Evolutionary conservation across 2,888 invertebrate species (phyloP).

Genomic region (Gibbula magus): DNA sequence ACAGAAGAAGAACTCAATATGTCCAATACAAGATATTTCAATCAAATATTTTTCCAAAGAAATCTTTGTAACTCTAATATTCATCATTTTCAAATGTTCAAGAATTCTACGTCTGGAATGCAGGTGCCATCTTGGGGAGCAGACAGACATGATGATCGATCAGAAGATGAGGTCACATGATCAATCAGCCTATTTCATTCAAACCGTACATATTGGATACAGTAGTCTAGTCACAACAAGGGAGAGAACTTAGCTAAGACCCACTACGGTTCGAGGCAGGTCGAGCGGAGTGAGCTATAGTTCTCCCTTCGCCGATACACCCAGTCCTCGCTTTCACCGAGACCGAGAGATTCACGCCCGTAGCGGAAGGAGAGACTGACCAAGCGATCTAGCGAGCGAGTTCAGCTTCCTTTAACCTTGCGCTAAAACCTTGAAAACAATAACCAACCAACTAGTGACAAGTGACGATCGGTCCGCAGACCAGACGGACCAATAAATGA

Average conservation of each 20-base stretch:
- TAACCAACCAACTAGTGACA: constrained; percentile 45
- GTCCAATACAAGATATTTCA: no score
- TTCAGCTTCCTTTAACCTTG: constrained; percentile 5
- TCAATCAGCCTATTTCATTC: neutral
- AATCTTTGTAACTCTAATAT: no score
- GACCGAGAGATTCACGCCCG: neutral
- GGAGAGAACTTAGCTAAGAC: constrained; percentile 41
- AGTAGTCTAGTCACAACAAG: constrained; percentile 17
- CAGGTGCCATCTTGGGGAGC: neutral
- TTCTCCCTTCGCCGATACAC: neutral
- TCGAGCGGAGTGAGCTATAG: constrained; percentile 24
- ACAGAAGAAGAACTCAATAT: no score
- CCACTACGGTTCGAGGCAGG: constrained; percentile 37
- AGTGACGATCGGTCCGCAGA: neutral
- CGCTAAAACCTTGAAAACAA: constrained; percentile 44
- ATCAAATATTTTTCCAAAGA: no score
- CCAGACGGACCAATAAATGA: no score
- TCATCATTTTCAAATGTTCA: no score
- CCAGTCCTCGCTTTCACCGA: neutral
- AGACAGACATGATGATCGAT: neutral
- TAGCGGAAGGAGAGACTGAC: neutral
- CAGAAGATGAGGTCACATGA: neutral
- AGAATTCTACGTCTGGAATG: neutral
- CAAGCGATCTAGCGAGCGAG: neutral
- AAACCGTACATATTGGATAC: neutral